These are phyloP conservation scores for Crossaster papposus DNA, from an alignment of 53 echinoderm and acorn worm species.

Conservation along the genomic window DNA sequence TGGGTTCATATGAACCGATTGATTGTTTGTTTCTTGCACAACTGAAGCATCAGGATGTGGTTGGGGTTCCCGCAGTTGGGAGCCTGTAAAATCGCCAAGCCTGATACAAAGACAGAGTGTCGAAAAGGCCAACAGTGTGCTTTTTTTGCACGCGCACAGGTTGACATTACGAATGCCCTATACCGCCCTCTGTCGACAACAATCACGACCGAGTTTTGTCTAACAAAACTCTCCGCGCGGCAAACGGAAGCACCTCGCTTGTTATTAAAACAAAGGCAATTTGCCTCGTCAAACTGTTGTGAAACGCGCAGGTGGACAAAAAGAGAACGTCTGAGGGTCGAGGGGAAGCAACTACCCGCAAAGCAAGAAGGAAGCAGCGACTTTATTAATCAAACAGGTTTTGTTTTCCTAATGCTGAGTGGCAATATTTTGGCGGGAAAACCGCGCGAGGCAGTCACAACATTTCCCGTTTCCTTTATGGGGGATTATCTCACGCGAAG, in stretches of 20 bases:
- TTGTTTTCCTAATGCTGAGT: slow-evolving; percentile 52
- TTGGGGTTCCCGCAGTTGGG: too few relatives aligned
- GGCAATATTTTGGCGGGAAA: slow-evolving; percentile 62
- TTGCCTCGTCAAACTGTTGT: slow-evolving; percentile 46
- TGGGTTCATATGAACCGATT: too few relatives aligned
- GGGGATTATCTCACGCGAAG: slow-evolving; percentile 35
- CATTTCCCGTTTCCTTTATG: slow-evolving; percentile 50
- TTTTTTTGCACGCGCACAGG: background rate
- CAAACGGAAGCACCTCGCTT: background rate
- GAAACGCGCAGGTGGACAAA: slow-evolving; percentile 36
- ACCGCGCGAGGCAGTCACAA: slow-evolving; percentile 43
- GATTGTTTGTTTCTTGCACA: too few relatives aligned
- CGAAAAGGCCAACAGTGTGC: too few relatives aligned
- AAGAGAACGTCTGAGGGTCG: too few relatives aligned
- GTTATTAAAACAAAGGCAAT: slow-evolving; percentile 41
- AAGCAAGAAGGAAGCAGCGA: slow-evolving; percentile 46
- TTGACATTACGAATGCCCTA: slow-evolving; percentile 15
- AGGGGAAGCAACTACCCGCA: slow-evolving; percentile 26
- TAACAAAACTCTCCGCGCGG: background rate
- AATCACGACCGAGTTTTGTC: background rate
- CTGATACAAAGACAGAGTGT: too few relatives aligned
- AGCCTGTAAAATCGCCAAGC: too few relatives aligned
- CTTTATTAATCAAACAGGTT: slow-evolving; percentile 62
- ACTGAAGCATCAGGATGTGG: too few relatives aligned
- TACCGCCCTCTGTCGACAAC: slow-evolving; percentile 51